phyloP scores from a whole-genome alignment of 1,140 invertebrate genomes.

The Idris sp. region DNA sequence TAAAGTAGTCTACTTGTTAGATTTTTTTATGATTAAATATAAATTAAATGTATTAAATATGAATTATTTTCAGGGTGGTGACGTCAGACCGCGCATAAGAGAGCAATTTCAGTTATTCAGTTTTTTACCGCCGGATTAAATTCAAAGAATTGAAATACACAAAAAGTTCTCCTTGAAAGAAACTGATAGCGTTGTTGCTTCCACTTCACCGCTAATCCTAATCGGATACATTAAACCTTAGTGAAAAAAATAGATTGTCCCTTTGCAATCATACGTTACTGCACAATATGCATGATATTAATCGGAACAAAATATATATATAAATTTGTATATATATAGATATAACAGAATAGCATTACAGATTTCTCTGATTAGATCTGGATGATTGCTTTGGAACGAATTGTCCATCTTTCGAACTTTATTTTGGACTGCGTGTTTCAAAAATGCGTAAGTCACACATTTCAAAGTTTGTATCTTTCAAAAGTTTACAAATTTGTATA shows the following conservation, averaged over 20 bases:
- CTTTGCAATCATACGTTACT: conserved; percentile 52
- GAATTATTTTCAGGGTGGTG: conserved; percentile 86
- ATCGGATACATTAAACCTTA: too few species aligned
- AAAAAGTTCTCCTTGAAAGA: conserved; percentile 42
- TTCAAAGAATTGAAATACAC: conserved; percentile 42
- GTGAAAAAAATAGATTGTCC: conserved; percentile 43
- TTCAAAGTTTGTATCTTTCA: conserved; percentile 31
- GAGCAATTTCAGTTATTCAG: conserved; percentile 93
- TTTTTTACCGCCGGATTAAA: conserved; percentile 92
- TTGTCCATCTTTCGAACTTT: conserved; percentile 34
- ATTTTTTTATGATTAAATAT: too few species aligned
- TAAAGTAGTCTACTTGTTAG: too few species aligned
- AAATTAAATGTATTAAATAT: neutral
- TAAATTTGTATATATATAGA: conserved; percentile 10
- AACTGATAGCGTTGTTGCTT: conserved; percentile 47
- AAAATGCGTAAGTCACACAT: conserved; percentile 18
- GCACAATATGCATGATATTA: conserved; percentile 52
- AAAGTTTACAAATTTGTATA: conserved; percentile 38
- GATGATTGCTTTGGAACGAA: conserved; percentile 10
- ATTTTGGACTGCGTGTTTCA: conserved; percentile 20
- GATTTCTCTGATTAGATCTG: neutral
- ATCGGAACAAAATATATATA: conserved; percentile 17
- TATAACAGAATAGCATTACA: neutral
- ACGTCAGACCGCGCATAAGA: conserved; percentile 93
- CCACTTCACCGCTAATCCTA: too few species aligned